These are phyloP conservation scores for Stenoptilia bipunctidactyla DNA, from an alignment of 2,888 invertebrate species.

Conservation along the genomic window DNA sequence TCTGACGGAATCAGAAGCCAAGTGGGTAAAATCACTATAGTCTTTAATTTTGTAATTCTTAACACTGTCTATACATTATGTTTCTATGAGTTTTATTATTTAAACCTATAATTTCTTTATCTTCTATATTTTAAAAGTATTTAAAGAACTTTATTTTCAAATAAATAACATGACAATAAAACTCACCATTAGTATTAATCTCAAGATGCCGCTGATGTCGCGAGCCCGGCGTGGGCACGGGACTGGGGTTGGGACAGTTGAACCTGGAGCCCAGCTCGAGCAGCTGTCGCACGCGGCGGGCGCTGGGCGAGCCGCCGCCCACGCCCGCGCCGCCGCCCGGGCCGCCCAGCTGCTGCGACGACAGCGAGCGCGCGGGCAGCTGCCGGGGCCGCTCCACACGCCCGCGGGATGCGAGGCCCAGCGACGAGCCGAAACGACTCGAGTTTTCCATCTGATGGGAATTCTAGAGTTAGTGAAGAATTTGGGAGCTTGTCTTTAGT, in stretches of 20 bases:
- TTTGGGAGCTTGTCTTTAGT: too few species aligned
- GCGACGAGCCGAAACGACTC: constrained; percentile 73
- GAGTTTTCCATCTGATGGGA: constrained; percentile 65
- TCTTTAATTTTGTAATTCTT: too few species aligned
- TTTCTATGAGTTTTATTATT: too few species aligned
- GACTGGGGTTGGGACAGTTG: constrained; percentile 77
- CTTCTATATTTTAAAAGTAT: too few species aligned
- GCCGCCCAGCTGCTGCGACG: constrained; percentile 77
- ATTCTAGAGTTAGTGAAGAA: too few species aligned
- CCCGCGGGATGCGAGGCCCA: constrained; percentile 61
- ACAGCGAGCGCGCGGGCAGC: constrained; percentile 81
- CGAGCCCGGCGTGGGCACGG: constrained; percentile 83
- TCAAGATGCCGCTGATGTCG: constrained; percentile 85
- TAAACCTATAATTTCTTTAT: too few species aligned
- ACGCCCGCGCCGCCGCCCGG: too few species aligned
- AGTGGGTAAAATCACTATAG: too few species aligned
- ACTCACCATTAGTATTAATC: constrained; percentile 87
- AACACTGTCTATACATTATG: too few species aligned
- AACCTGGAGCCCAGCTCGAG: constrained; percentile 76
- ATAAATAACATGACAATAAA: too few species aligned
- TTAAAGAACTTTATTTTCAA: too few species aligned
- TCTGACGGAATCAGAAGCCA: too few species aligned
- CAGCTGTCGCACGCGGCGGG: constrained; percentile 84
- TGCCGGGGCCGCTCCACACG: constrained; percentile 65
- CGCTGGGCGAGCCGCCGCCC: constrained; percentile 82